Conservation (phyloP, 2,113 vertebrate species). For the Xiphophorus maculatus region DNA sequence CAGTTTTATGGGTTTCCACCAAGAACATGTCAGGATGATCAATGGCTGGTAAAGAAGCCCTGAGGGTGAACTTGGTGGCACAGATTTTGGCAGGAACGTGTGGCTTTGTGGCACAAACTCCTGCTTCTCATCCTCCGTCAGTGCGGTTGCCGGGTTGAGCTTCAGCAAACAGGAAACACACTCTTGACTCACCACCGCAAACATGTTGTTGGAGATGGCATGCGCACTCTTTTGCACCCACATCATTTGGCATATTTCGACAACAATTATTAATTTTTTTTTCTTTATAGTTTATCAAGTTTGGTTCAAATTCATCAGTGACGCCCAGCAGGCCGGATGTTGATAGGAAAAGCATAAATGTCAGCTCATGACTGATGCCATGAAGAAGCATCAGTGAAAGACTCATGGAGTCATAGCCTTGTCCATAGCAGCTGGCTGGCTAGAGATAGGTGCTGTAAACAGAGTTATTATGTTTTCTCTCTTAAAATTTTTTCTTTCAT, state of each 20-base stretch:
- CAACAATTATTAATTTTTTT: background rate
- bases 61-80: constrained; percentile 62
- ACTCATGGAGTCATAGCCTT: background rate
- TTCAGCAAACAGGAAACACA: constrained; percentile 64
- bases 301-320: background rate
- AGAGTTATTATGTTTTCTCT: no score
- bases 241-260: constrained; percentile 1
- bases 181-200: constrained; percentile 30
- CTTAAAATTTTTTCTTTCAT: no score
- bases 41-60: constrained; percentile 71
- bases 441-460: no score
- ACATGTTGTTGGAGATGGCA: constrained; percentile 32
- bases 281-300: background rate
- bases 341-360: background rate
- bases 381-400: background rate
- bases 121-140: constrained; percentile 57
- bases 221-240: constrained; percentile 1
- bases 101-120: constrained; percentile 38
- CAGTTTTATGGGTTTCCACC: constrained; percentile 67
- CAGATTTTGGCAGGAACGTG: constrained; percentile 61
- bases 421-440: background rate
- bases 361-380: background rate
- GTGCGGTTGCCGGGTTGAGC: constrained; percentile 46
- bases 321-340: background rate
- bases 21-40: constrained; percentile 81